A percentile compares a stretch with the other conserved stretches of the same genome.
Evolutionary conservation across 2,888 invertebrate genomes (phyloP).

Genomic region (Epinotia brunnichana): DNA sequence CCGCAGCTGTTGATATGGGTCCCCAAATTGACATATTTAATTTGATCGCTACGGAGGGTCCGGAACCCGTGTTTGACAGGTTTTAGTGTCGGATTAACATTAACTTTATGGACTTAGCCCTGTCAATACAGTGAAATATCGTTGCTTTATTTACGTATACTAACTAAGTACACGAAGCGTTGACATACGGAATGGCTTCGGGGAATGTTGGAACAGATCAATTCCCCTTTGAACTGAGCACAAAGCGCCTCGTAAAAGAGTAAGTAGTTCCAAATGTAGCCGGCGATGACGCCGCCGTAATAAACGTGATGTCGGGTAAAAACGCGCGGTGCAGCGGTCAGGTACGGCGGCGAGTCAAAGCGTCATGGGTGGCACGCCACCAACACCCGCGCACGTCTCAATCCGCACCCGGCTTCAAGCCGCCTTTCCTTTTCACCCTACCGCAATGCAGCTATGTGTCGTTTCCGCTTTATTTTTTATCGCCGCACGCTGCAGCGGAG

Average conservation of each 20-base stretch:
- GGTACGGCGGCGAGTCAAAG: slow-evolving; percentile 77
- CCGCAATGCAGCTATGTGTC: slow-evolving; percentile 83
- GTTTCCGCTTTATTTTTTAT: slow-evolving; percentile 84
- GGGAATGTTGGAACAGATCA: slow-evolving; percentile 68
- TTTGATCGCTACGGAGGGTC: slow-evolving; percentile 82
- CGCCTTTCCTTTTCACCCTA: slow-evolving; percentile 82
- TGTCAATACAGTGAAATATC: slow-evolving; percentile 70
- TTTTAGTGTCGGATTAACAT: slow-evolving; percentile 83
- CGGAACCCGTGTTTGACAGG: slow-evolving; percentile 79
- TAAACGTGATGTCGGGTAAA: slow-evolving; percentile 81
- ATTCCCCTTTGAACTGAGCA: slow-evolving; percentile 74
- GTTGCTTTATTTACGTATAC: slow-evolving; percentile 39
- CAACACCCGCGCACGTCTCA: slow-evolving; percentile 83
- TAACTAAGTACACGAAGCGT: slow-evolving; percentile 50
- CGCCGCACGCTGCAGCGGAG: slow-evolving; percentile 79
- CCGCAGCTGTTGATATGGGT: slow-evolving; percentile 84
- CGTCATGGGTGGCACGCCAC: slow-evolving; percentile 83
- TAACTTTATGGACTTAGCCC: slow-evolving; percentile 74
- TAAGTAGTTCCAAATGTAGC: slow-evolving; percentile 79
- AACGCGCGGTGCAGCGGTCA: slow-evolving; percentile 57
- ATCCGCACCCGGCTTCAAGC: slow-evolving; percentile 82
- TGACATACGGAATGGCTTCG: slow-evolving; percentile 75
- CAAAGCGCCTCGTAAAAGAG: slow-evolving; percentile 73
- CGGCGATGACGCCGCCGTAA: slow-evolving; percentile 71
- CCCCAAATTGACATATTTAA: slow-evolving; percentile 84